Conservation (phyloP, 1,140 invertebrate species). For the Panonychus citri region DNA sequence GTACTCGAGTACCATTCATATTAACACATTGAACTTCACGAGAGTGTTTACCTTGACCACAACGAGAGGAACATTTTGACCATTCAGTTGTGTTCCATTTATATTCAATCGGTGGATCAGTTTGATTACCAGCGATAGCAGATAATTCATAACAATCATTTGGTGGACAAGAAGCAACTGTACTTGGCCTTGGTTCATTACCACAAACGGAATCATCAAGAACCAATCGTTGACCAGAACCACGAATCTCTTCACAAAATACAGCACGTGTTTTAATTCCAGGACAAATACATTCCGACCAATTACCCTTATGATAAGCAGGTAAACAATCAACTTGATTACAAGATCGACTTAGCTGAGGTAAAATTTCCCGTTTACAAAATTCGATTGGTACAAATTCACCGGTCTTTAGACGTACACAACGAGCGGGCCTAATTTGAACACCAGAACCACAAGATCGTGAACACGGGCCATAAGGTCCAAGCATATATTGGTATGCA, state of each 20-base stretch:
- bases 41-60: constrained; percentile 42
- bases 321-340: constrained; percentile 52
- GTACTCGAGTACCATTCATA: neutral
- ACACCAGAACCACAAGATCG: constrained; percentile 55
- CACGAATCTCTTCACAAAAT: constrained; percentile 31
- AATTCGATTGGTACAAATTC: constrained; percentile 42
- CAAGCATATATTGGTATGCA: constrained; percentile 51
- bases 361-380: constrained; percentile 47
- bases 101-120: constrained; percentile 40
- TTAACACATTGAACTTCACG: constrained; percentile 21
- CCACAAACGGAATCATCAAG: neutral
- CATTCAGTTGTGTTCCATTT: constrained; percentile 39
- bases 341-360: constrained; percentile 41
- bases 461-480: constrained; percentile 53
- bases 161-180: neutral
- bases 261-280: constrained; percentile 39
- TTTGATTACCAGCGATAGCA: constrained; percentile 24
- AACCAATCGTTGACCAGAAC: neutral
- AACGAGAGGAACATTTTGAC: constrained; percentile 27
- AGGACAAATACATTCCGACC: constrained; percentile 49
- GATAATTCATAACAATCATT: neutral
- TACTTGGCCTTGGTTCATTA: neutral
- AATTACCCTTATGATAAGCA: constrained; percentile 51
- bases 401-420: constrained; percentile 27
- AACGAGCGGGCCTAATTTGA: constrained; percentile 36